These are phyloP conservation scores for Halesus radiatus DNA, from an alignment of 1,140 invertebrate species.

Conservation along the genomic window DNA sequence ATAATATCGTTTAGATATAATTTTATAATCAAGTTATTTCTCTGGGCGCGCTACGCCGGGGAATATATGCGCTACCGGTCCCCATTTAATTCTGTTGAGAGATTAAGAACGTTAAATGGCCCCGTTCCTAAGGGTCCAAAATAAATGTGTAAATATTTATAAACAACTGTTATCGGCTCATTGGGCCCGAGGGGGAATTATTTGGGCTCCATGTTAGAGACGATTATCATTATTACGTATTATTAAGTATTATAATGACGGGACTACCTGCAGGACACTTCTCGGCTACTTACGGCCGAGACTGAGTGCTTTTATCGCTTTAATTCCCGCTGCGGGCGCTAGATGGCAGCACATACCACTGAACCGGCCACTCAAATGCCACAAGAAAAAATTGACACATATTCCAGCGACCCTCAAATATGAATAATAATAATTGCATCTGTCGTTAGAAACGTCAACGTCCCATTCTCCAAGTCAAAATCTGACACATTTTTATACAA, in stretches of 20 bases:
- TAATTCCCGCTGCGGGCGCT: slow-evolving; percentile 1
- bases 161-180: slow-evolving; percentile 26
- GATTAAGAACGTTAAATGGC: background rate
- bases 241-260: slow-evolving; percentile 57
- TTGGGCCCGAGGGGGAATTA: slow-evolving; percentile 28
- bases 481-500: too few species aligned
- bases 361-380: background rate
- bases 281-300: slow-evolving; percentile 19
- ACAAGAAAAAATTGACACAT: background rate
- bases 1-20: slow-evolving; percentile 9
- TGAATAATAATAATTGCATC: slow-evolving; percentile 3
- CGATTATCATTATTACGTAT: slow-evolving; percentile 57
- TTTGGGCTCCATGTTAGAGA: slow-evolving; percentile 47
- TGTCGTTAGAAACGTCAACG: slow-evolving; percentile 27
- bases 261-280: slow-evolving; percentile 51
- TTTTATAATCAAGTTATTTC: slow-evolving; percentile 30
- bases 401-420: background rate
- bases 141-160: slow-evolving; percentile 56
- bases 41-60: background rate
- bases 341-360: background rate
- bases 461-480: background rate
- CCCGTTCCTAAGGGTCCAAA: background rate
- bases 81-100: background rate
- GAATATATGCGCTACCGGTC: slow-evolving; percentile 7
- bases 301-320: slow-evolving; percentile 3